Base-by-base conservation (phyloP, 2,888 invertebrate genomes). In the Drosophila gaucha region DNA sequence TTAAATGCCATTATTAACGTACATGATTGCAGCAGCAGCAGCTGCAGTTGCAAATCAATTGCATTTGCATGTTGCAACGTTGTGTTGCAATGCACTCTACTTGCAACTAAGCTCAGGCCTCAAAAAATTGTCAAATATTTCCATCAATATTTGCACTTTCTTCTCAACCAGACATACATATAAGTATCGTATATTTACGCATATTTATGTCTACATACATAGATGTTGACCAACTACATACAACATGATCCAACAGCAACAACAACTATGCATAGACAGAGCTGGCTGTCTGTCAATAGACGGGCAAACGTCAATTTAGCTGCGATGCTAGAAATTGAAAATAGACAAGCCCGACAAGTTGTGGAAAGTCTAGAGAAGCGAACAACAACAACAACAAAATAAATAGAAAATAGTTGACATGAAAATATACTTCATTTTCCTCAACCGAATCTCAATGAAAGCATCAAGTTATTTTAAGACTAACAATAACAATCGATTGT, bases 101-200 rank as follows among this genome's bases (percentile, higher is more conserved):
- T 16, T 62, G 64, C 20, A 43, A 47, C 43, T 39, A 39, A 41
- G 41, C 18, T 52, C 36, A 14, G 24, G 20, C 28, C 43, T 8
- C 22, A 18, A 26, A 28, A 22, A 43, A 10, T 22, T 22, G 14
- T 39, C 46, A 57, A 16, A 41, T 39, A 26, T 55, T 33, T 24
- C 35, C 57, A 62, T 66, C 77, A 85, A 85, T 85, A 74, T 85
- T 85, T 84, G 79, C 79, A 86, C 84, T 85, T 85, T 85, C 84
- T 74, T 56, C 38, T n/a, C n/a, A n/a, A n/a, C n/a, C n/a, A n/a
- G n/a, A n/a, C n/a, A n/a, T n/a, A n/a, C 58, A 31, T 52, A 55
- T 59, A 56, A 52, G 39, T 66, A 56, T 71, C 67, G 65, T 74
- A 70, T 76, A 80, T 78, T 80, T 78, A 84, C 78, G 69, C 76